Percentiles rank a stretch among this genome's conserved stretches.
Evolutionary conservation across 2,113 vertebrate genomes (phyloP).

Genomic region (Archocentrus centrarchus): DNA sequence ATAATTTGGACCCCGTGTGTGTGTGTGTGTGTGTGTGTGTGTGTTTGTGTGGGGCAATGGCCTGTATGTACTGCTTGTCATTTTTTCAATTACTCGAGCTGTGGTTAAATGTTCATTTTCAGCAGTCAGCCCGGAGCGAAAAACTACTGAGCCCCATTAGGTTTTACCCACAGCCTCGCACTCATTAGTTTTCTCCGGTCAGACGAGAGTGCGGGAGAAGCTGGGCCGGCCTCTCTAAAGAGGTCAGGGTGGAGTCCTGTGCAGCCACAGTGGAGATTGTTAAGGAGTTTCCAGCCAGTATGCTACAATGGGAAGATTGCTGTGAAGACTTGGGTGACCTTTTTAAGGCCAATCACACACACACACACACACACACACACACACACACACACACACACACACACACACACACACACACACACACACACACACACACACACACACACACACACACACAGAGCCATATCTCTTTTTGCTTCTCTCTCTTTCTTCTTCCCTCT

Average conservation of each 20-base stretch:
- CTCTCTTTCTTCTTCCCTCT: slow-evolving; percentile 13
- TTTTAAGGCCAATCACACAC: slow-evolving; percentile 69
- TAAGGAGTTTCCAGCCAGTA: slow-evolving; percentile 70
- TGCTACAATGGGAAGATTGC: slow-evolving; percentile 45
- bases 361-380: not conserved
- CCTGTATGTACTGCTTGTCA: slow-evolving; percentile 79
- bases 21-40: slow-evolving; percentile 43
- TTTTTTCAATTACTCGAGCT: slow-evolving; percentile 84
- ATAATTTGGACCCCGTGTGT: slow-evolving; percentile 69
- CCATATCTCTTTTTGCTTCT: slow-evolving; percentile 39
- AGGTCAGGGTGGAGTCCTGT: slow-evolving; percentile 73
- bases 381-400: no score
- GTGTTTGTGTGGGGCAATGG: slow-evolving; percentile 61
- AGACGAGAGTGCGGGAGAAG: slow-evolving; percentile 70
- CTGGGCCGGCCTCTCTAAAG: slow-evolving; percentile 64
- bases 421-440: no score
- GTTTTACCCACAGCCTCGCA: slow-evolving; percentile 77
- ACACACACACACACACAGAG: slow-evolving; percentile 23
- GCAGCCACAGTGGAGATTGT: slow-evolving; percentile 63
- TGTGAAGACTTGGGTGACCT: slow-evolving; percentile 68
- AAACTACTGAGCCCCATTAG: slow-evolving; percentile 81
- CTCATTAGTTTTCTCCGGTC: slow-evolving; percentile 80
- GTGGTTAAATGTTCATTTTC: slow-evolving; percentile 85
- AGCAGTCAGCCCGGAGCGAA: slow-evolving; percentile 80
- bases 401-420: no score